These are phyloP conservation scores for Plutomurus gul DNA, from an alignment of 1,140 invertebrate species.

Conservation along the genomic window DNA sequence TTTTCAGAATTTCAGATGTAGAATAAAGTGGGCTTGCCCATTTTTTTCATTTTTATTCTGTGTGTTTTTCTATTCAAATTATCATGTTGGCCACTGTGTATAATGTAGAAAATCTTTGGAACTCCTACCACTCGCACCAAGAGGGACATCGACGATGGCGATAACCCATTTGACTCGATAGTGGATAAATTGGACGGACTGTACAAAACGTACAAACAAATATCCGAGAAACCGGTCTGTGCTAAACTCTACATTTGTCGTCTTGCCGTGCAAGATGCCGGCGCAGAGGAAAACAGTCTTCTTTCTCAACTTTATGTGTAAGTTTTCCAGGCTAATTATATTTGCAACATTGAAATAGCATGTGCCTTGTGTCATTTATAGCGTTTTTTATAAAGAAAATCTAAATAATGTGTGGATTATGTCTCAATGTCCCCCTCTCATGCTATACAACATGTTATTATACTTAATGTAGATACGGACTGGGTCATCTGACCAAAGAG, in stretches of 20 bases:
- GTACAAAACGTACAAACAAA: slow-evolving; percentile 46
- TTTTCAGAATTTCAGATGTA: neutral
- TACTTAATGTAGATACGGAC: slow-evolving; percentile 41
- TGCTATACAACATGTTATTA: neutral
- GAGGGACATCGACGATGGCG: slow-evolving; percentile 32
- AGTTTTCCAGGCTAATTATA: neutral
- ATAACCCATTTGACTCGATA: slow-evolving; percentile 43
- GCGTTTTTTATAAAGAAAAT: neutral
- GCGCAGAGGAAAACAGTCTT: slow-evolving; percentile 36
- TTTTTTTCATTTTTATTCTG: neutral
- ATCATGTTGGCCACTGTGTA: neutral
- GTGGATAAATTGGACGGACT: slow-evolving; percentile 51
- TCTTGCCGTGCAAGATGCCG: slow-evolving; percentile 42
- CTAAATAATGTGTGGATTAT: neutral
- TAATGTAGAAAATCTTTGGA: slow-evolving; percentile 51
- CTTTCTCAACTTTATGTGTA: slow-evolving; percentile 51
- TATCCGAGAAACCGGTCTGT: slow-evolving; percentile 44
- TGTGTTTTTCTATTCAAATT: neutral
- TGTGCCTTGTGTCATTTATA: neutral
- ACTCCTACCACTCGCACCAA: slow-evolving; percentile 48
- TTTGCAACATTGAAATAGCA: neutral
- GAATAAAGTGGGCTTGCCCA: neutral
- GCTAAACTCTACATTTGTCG: slow-evolving; percentile 51
- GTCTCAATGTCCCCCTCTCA: no score
- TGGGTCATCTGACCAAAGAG: slow-evolving; percentile 44